These are phyloP conservation scores for Anarrhichthys ocellatus DNA, from an alignment of 2,113 vertebrate species.

Conservation along the genomic window DNA sequence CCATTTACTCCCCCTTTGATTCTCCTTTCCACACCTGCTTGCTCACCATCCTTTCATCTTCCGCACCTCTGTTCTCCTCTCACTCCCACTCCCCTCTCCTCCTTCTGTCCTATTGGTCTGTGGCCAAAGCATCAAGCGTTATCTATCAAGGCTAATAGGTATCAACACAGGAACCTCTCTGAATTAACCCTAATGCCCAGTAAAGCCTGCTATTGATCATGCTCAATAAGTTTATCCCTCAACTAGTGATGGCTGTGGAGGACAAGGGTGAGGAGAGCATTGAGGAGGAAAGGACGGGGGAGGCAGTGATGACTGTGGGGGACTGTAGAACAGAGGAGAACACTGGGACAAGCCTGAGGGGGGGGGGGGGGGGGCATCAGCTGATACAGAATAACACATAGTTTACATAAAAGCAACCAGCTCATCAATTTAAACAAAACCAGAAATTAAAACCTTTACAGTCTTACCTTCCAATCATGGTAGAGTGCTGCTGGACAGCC, in stretches of 20 bases:
- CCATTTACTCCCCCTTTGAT: conserved; percentile 55
- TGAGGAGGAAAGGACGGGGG: conserved; percentile 31
- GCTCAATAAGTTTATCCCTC: conserved; percentile 71
- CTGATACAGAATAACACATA: conserved; percentile 38
- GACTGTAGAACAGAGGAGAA: conserved; percentile 65
- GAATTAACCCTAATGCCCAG: conserved; percentile 66
- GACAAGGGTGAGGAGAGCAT: conserved; percentile 54
- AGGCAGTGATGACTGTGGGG: conserved; percentile 50
- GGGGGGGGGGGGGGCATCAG: conserved; percentile 20
- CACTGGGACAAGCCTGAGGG: conserved; percentile 55
- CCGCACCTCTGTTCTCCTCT: conserved; percentile 57
- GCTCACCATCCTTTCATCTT: conserved; percentile 64
- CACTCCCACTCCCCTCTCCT: conserved; percentile 60
- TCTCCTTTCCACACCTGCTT: conserved; percentile 63
- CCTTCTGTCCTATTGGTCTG: conserved; percentile 64
- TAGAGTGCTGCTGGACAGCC: conserved; percentile 88
- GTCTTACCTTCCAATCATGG: conserved; percentile 88
- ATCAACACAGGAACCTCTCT: conserved; percentile 65
- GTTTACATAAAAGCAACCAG: conserved; percentile 16
- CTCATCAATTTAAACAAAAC: conserved; percentile 19
- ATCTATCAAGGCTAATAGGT: conserved; percentile 68
- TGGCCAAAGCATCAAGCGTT: conserved; percentile 55
- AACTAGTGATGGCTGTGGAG: conserved; percentile 60
- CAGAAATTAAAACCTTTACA: conserved; percentile 9
- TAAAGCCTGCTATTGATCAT: conserved; percentile 75